Percentiles rank a stretch among this genome's conserved stretches.
Evolutionary conservation across 2,797 vertebrate species (phyloP).

Genomic region (Acrossocheilus fasciatus): DNA sequence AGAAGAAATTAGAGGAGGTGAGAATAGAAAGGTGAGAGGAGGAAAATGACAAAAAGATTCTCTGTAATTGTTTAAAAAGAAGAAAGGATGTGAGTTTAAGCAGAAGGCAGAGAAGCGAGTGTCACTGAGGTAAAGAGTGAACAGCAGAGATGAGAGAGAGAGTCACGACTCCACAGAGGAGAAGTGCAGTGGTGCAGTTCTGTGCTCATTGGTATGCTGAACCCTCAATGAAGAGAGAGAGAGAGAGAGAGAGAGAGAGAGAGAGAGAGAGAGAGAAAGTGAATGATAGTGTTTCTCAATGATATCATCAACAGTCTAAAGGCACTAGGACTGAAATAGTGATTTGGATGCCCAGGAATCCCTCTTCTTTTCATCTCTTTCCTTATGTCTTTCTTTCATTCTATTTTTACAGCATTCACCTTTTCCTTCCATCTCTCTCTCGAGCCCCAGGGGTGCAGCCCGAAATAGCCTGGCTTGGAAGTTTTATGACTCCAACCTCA

Average conservation of each 20-base stretch:
- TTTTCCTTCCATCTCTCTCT: constrained; percentile 24
- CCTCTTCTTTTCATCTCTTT: constrained; percentile 46
- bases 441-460: constrained; percentile 51
- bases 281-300: constrained; percentile 63
- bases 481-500: constrained; percentile 64
- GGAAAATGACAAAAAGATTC: neutral
- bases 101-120: constrained; percentile 2
- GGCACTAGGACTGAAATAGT: constrained; percentile 32
- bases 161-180: constrained; percentile 56
- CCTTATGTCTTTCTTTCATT: constrained; percentile 21
- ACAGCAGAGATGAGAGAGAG: constrained; percentile 53
- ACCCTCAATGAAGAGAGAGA: constrained; percentile 45
- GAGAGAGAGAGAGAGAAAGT: constrained; percentile 43
- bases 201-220: constrained; percentile 62
- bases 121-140: constrained; percentile 25
- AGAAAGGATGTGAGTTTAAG: constrained; percentile 18
- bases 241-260: constrained; percentile 48
- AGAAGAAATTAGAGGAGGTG: neutral
- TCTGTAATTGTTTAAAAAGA: constrained; percentile 20
- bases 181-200: constrained; percentile 62
- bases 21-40: neutral
- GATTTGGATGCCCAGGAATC: constrained; percentile 72
- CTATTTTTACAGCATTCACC: constrained; percentile 28
- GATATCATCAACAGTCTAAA: constrained; percentile 36
- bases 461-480: constrained; percentile 59